Evolutionary conservation across 1,140 invertebrate species (phyloP).

Genomic region (Heliothis subflexa): DNA sequence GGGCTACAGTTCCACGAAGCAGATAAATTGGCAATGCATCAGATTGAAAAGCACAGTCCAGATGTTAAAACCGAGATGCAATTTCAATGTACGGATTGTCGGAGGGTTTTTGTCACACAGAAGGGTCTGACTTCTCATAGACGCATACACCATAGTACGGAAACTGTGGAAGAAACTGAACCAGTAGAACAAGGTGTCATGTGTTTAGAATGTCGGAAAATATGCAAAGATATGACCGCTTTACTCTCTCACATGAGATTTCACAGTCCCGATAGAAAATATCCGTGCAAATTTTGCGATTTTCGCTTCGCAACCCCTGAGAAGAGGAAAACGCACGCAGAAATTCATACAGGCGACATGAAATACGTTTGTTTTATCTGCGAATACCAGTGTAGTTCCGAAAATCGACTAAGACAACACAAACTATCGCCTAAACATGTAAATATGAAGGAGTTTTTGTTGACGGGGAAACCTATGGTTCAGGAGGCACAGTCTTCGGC

Average conservation of each 20-base stretch:
- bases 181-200: slow-evolving; percentile 67
- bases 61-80: slow-evolving; percentile 70
- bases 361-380: slow-evolving; percentile 83
- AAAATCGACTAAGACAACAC: slow-evolving; percentile 74
- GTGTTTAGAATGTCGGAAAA: slow-evolving; percentile 80
- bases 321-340: slow-evolving; percentile 74
- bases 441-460: slow-evolving; percentile 76
- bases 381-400: slow-evolving; percentile 79
- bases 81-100: slow-evolving; percentile 77
- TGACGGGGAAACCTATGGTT: slow-evolving; percentile 65
- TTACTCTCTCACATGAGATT: slow-evolving; percentile 76
- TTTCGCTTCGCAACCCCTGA: slow-evolving; percentile 78
- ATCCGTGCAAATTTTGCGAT: slow-evolving; percentile 81
- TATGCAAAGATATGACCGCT: slow-evolving; percentile 75
- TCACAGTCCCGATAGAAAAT: slow-evolving; percentile 75
- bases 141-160: slow-evolving; percentile 72
- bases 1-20: slow-evolving; percentile 79
- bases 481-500: slow-evolving; percentile 59
- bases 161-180: slow-evolving; percentile 62
- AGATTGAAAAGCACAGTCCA: slow-evolving; percentile 75
- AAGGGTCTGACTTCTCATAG: slow-evolving; percentile 77
- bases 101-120: slow-evolving; percentile 75
- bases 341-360: slow-evolving; percentile 80
- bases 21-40: slow-evolving; percentile 77
- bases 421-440: slow-evolving; percentile 76